Evolutionary conservation across 1,140 invertebrate species (phyloP).

Genomic region (Pseudomyrmex sp.): DNA sequence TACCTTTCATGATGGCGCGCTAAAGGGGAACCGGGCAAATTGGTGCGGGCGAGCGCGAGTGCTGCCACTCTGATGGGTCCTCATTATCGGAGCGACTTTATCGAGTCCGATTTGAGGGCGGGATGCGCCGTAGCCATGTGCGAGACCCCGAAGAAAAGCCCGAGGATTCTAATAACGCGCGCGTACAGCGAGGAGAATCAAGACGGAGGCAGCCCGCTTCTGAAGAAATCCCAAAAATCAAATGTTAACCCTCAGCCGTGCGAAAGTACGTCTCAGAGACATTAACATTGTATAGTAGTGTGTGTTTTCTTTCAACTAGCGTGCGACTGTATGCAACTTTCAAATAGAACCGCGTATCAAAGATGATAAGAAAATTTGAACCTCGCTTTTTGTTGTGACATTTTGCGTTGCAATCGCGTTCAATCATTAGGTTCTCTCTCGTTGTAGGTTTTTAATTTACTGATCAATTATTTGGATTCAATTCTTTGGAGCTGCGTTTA

Average conservation of each 20-base stretch:
- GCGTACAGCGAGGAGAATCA: constrained; percentile 89
- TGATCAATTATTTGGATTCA: too few relatives aligned
- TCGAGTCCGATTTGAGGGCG: constrained; percentile 57
- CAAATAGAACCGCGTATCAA: not conserved
- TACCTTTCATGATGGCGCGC: constrained; percentile 47
- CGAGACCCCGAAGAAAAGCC: constrained; percentile 86
- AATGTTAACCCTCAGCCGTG: constrained; percentile 67
- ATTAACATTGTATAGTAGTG: constrained; percentile 19
- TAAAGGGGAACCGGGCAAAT: constrained; percentile 74
- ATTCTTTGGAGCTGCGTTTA: too few relatives aligned
- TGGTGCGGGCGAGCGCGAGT: constrained; percentile 81
- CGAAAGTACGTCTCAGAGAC: constrained; percentile 75
- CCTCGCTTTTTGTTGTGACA: not conserved
- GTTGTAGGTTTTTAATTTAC: too few relatives aligned
- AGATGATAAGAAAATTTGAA: not conserved
- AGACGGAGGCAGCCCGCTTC: constrained; percentile 77
- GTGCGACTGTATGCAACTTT: constrained; percentile 4
- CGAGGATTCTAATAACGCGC: constrained; percentile 89
- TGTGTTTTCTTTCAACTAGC: constrained; percentile 3
- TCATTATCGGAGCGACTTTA: constrained; percentile 78
- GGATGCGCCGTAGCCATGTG: constrained; percentile 63
- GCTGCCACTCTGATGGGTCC: constrained; percentile 78
- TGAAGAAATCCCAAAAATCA: constrained; percentile 68
- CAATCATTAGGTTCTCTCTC: too few relatives aligned
- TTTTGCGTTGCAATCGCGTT: too few relatives aligned